These are phyloP conservation scores for Lycocerus yunnanus DNA, from an alignment of 2,888 invertebrate species.

Conservation along the genomic window DNA sequence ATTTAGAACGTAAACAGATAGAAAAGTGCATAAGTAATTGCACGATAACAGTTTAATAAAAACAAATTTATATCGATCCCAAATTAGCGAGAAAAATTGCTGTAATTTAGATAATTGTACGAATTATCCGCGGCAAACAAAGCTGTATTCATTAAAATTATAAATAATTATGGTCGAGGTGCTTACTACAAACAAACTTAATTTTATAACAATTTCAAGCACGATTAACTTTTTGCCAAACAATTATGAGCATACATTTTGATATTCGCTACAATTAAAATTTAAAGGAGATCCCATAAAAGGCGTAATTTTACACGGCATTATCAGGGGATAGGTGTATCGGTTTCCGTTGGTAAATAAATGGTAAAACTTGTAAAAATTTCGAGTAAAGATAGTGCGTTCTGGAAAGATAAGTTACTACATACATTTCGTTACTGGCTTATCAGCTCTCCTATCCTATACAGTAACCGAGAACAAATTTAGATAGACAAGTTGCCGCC, in stretches of 20 bases:
- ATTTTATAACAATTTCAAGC: not conserved
- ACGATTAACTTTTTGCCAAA: not conserved
- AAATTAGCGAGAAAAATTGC: not conserved
- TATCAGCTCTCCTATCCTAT: not conserved
- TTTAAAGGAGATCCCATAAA: not conserved
- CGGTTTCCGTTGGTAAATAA: not conserved
- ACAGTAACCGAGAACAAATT: constrained; percentile 2
- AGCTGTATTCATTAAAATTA: not conserved
- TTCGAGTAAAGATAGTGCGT: not conserved
- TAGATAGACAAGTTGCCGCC: constrained; percentile 14
- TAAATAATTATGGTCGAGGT: not conserved
- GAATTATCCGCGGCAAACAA: not conserved
- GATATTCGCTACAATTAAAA: not conserved
- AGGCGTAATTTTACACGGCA: not conserved
- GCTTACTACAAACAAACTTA: not conserved
- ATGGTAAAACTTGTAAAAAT: not conserved
- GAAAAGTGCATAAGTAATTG: too few relatives aligned
- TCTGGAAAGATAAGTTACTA: not conserved
- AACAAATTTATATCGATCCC: not conserved
- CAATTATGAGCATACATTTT: not conserved
- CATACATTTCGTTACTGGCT: not conserved
- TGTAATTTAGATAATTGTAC: not conserved
- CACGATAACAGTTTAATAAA: not conserved
- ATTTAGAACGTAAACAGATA: not conserved
- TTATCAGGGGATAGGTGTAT: not conserved